Percentiles rank a stretch among this genome's conserved stretches.
phyloP scores from a whole-genome alignment of 2,797 vertebrate species.

The Eulemur rubriventer region DNA sequence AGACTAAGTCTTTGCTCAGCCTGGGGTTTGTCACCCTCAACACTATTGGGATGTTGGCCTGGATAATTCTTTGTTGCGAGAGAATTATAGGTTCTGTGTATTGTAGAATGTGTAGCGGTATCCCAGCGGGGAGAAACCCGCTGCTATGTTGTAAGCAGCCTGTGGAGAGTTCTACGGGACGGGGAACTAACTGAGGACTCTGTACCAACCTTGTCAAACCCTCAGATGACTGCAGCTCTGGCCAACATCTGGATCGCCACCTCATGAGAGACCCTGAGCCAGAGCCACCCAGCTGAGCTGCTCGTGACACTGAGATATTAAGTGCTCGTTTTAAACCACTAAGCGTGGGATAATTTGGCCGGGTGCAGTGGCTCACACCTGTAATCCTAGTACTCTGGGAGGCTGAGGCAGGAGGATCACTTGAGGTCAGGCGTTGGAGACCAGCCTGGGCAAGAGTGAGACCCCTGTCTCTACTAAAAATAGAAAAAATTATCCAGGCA shows the following conservation, averaged over 20 bases:
- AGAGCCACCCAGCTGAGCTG: background rate
- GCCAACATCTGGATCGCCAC: background rate
- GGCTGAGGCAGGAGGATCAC: too few species aligned
- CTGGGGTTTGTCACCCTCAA: background rate
- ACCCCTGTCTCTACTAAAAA: too few species aligned
- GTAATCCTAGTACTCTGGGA: too few species aligned
- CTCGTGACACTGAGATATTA: background rate
- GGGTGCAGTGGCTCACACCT: too few species aligned
- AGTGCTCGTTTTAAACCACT: background rate
- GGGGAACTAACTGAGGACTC: background rate
- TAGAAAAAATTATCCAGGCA: too few species aligned
- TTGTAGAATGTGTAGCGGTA: background rate
- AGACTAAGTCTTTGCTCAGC: background rate
- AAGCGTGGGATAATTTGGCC: too few species aligned
- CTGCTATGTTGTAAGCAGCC: background rate
- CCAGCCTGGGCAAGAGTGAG: too few species aligned
- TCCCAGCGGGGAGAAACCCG: background rate
- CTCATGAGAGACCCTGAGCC: background rate
- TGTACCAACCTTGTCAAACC: background rate
- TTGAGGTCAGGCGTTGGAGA: too few species aligned
- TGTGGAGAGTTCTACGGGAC: background rate
- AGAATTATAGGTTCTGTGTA: background rate
- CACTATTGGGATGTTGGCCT: background rate
- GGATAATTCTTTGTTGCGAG: background rate
- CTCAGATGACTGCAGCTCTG: background rate